These are phyloP conservation scores for Mormyrus hasselquistii DNA, from an alignment of 2,797 vertebrate species.

Conservation along the genomic window DNA sequence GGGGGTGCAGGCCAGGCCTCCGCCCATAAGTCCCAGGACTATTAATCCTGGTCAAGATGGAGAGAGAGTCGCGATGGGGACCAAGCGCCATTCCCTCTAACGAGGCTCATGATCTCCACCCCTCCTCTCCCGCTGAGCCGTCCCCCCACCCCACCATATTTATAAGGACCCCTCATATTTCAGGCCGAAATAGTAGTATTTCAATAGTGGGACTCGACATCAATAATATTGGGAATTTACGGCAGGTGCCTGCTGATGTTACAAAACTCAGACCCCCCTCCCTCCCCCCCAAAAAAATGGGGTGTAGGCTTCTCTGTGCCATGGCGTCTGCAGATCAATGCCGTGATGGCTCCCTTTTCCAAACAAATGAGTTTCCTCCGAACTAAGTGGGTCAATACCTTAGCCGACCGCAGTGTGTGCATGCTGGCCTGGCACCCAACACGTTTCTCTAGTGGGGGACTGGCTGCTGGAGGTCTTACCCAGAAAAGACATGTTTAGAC, in stretches of 20 bases:
- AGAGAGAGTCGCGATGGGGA: slow-evolving; percentile 57
- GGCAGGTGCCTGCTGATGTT: background rate
- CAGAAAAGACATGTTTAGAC: background rate
- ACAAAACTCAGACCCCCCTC: background rate
- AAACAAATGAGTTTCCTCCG: slow-evolving; percentile 8
- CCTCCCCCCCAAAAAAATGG: background rate
- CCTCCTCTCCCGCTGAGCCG: slow-evolving; percentile 6
- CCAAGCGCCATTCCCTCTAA: slow-evolving; percentile 58
- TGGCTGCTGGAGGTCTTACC: background rate
- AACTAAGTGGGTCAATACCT: background rate
- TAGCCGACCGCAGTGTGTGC: background rate
- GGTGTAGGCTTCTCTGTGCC: background rate
- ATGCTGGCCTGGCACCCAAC: background rate
- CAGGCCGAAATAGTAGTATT: slow-evolving; percentile 14
- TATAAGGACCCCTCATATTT: slow-evolving; percentile 13
- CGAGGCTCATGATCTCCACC: slow-evolving; percentile 49
- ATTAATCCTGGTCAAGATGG: slow-evolving; percentile 61
- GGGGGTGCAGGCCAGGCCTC: background rate
- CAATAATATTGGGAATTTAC: slow-evolving; percentile 8
- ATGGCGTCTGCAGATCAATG: background rate
- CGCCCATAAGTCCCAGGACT: too few species aligned
- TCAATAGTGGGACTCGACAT: background rate
- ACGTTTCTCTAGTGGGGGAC: background rate
- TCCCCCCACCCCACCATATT: background rate
- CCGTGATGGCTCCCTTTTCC: background rate